Evolutionary conservation across 2,888 invertebrate species (phyloP), one percentile per base, ranked within the genome.

Genomic region (Odontocolon sp.): DNA sequence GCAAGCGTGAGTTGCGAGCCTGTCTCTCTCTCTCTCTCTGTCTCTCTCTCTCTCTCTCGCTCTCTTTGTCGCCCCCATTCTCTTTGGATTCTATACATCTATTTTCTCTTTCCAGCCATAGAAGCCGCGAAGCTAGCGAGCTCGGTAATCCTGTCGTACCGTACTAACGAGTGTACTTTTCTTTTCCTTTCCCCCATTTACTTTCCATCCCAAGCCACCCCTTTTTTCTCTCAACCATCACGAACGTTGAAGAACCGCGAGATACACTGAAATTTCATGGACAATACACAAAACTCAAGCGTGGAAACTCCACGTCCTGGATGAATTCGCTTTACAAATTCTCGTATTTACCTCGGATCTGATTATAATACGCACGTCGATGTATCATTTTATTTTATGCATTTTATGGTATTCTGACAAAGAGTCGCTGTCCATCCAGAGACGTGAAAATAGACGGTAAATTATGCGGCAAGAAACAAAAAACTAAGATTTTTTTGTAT

Each of bases 141-240:
- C 9, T 9, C 57, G 56, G 40, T 74, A 68, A 68, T 74, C 50
- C 68, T 68, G 28, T 68, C 11, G 40, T 59, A 57, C 68, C 26
- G 74, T 16, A 45, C 45, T 45, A 47, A 47, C 26, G 23, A 23
- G 66, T 61, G 38, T 47, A 56, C 45, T 28, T 69, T 56, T 42
- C 45, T 57, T 47, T 45, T 59, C 36, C 42, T 47, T 47, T 57
- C 21, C 18, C 8, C n/a, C n/a, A n/a, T n/a, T 33, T 33, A 3
- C 57, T 26, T n/a, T 16, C 38, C 33, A 36, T 31, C 3, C 28
- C 50, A 23, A 14, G 3, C 26, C 26, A 18, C 11, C 26, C 14
- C 11, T 14, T 2, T 28, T 26, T 11, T 23, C 2, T 14, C 14
- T 4, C 26, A 26, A 11, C 23, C 23, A 14, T 23, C 23, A 11